phyloP scores from a whole-genome alignment of 2,888 invertebrate genomes.

The Alcis repandata region DNA sequence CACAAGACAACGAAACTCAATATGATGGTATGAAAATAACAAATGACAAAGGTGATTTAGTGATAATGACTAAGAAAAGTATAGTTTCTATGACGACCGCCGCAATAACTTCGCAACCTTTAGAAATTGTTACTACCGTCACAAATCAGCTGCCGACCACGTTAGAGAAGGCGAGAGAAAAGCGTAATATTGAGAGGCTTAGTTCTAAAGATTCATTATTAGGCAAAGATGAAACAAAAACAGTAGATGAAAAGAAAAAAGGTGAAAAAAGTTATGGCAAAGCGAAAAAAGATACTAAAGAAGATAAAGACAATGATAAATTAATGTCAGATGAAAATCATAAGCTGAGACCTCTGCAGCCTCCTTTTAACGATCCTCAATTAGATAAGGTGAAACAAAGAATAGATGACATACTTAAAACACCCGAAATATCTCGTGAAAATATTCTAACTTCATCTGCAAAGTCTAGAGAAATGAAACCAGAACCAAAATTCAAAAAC shows the following conservation, averaged over 20 bases:
- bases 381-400: slow-evolving; percentile 80
- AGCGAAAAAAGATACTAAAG: slow-evolving; percentile 28
- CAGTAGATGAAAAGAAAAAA: slow-evolving; percentile 49
- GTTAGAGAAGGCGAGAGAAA: slow-evolving; percentile 83
- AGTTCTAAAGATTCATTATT: slow-evolving; percentile 80
- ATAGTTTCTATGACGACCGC: slow-evolving; percentile 87
- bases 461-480: slow-evolving; percentile 59
- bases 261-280: slow-evolving; percentile 45
- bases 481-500: slow-evolving; percentile 55
- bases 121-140: slow-evolving; percentile 84
- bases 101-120: slow-evolving; percentile 85
- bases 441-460: slow-evolving; percentile 70
- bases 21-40: slow-evolving; percentile 72
- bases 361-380: slow-evolving; percentile 82
- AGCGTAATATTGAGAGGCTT: slow-evolving; percentile 78
- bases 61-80: slow-evolving; percentile 81
- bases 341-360: slow-evolving; percentile 75
- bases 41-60: slow-evolving; percentile 76
- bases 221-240: slow-evolving; percentile 66
- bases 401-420: slow-evolving; percentile 80
- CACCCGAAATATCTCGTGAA: slow-evolving; percentile 80
- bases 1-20: slow-evolving; percentile 81
- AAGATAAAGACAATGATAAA: slow-evolving; percentile 45
- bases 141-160: slow-evolving; percentile 83
- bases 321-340: slow-evolving; percentile 70